Conservation (phyloP, 1,140 invertebrate species). For the Diorhabda sublineata region DNA sequence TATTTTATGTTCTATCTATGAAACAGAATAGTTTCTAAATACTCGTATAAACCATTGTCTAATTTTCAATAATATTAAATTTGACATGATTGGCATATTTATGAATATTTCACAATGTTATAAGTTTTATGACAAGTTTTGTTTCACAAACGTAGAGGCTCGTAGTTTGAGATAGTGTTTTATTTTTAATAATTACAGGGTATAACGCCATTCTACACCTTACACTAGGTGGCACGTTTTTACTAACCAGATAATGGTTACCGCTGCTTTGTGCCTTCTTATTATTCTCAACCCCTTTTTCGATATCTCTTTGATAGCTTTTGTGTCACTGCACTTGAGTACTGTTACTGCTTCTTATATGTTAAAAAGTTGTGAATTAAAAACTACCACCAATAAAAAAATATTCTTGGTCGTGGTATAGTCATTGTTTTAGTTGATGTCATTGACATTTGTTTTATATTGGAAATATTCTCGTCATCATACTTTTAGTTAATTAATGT, state of each 20-base stretch:
- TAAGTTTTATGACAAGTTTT: not conserved
- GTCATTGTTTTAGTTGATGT: conserved; percentile 13
- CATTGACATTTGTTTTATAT: conserved; percentile 12
- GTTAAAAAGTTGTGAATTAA: conserved; percentile 17
- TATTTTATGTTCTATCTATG: no score
- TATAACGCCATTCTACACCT: conserved; percentile 40
- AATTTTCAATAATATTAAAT: no score
- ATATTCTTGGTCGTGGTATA: conserved; percentile 24
- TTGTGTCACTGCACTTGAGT: conserved; percentile 39
- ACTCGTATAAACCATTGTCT: no score
- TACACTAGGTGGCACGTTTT: conserved; percentile 22
- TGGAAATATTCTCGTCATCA: conserved; percentile 16
- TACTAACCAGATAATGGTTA: conserved; percentile 30
- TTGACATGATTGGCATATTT: no score
- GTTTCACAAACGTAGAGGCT: not conserved
- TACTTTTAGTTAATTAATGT: conserved; percentile 26
- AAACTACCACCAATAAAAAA: conserved; percentile 15
- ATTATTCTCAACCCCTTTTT: conserved; percentile 35
- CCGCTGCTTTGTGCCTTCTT: conserved; percentile 45
- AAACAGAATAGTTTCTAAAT: no score
- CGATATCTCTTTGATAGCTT: conserved; percentile 33
- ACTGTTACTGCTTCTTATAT: conserved; percentile 32
- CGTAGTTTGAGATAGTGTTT: conserved; percentile 22
- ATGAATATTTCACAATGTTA: no score
- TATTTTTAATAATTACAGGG: conserved; percentile 41